Base-by-base conservation (phyloP, 2,797 vertebrate genomes). In the Sebastes kiyomatsui region DNA sequence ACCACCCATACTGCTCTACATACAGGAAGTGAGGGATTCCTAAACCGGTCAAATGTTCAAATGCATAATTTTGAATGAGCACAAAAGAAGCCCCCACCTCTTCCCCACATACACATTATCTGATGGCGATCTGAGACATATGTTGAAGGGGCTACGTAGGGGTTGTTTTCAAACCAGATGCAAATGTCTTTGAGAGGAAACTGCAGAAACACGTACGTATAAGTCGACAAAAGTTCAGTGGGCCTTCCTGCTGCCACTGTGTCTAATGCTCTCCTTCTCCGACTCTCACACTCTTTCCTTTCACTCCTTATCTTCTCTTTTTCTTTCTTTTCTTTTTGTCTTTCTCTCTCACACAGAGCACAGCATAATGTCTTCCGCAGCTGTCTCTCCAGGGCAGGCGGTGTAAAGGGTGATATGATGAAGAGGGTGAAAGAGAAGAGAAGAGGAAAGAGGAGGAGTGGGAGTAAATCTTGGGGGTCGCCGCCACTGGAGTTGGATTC, bases 361-460 rank as follows among this genome's bases (percentile, higher is more conserved):
- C 83, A 85, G 84, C 85, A 66, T 93, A 90, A 95, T 93, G 89
- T 90, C 83, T 94, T 93, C 86, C 60, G 79, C 94, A 95, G 93
- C 93, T 94, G 94, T 94, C 88, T 86, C 81, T 81, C 49, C 76
- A 23, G 75, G 67, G 82, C 65, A 81, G 87, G 83, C 84, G 46
- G 74, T 76, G 75, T 88, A 33, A 35, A 54, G 71, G 83, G 76
- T 87, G 86, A 88, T 78, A 86, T 83, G 90, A 92, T 80, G 87
- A 87, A 89, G 85, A 87, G 90, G 73, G 87, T 87, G 87, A 83
- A 66, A 89, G 86, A 56, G 75, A 87, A 85, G 81, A 72, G 71
- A 54, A 72, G 60, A 35, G 62, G 62, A 25, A 25, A 42, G n/a
- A 52, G 38, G 55, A 38, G 60, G 60, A 18, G 54, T 67, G 55